Evolutionary conservation across 2,113 vertebrate species (phyloP).

Genomic region (Bubalus kerabau): DNA sequence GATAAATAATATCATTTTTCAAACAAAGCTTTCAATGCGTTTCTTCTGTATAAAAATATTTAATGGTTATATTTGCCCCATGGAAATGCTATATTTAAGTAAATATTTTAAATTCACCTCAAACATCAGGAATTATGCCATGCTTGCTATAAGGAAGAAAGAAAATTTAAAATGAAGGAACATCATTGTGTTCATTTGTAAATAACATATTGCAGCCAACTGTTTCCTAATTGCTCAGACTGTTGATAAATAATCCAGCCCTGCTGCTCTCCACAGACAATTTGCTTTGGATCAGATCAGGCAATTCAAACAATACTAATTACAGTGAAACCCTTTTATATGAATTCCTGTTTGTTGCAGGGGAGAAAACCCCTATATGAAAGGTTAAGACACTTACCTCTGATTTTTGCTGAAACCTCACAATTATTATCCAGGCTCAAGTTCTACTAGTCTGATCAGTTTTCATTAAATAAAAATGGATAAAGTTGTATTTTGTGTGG

Average conservation of each 20-base stretch:
- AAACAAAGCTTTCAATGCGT: conserved; percentile 2
- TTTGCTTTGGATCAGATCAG: conserved; percentile 92
- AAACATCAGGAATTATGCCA: conserved; percentile 74
- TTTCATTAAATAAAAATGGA: background rate
- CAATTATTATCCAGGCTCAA: background rate
- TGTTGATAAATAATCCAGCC: conserved; percentile 93
- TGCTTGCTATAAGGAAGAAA: conserved; percentile 78
- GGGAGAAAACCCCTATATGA: conserved; percentile 63
- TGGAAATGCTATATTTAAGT: conserved; percentile 67
- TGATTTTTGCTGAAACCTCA: conserved; percentile 75
- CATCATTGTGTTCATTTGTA: conserved; percentile 83
- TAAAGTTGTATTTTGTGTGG: conserved; percentile 62
- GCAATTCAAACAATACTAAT: conserved; percentile 91
- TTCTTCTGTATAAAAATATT: conserved; percentile 32
- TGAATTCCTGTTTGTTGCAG: conserved; percentile 73
- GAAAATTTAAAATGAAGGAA: conserved; percentile 79
- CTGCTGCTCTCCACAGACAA: conserved; percentile 89
- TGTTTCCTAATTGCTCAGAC: conserved; percentile 94
- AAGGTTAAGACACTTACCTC: conserved; percentile 61
- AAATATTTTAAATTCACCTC: conserved; percentile 74
- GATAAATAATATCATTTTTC: background rate
- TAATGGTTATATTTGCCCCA: conserved; percentile 27
- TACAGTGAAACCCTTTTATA: conserved; percentile 78
- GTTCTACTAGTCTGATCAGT: background rate
- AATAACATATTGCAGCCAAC: conserved; percentile 93